Percentiles rank a stretch among this genome's conserved stretches.
Evolutionary conservation across 2,113 vertebrate species (phyloP).

Genomic region (Lycocorax pyrrhopterus): DNA sequence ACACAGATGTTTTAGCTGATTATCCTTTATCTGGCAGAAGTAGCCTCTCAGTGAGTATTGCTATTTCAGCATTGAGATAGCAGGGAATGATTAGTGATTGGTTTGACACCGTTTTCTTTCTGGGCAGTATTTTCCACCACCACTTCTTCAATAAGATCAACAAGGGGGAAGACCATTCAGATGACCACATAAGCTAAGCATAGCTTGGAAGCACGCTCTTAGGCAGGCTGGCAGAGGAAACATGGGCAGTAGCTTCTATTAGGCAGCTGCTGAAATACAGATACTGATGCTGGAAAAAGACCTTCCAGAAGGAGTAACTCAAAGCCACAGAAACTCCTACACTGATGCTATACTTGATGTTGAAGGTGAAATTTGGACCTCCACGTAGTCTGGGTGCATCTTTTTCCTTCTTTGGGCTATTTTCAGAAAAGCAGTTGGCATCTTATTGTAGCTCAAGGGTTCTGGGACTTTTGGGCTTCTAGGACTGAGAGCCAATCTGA

Average conservation of each 20-base stretch:
- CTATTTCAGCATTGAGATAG: background rate
- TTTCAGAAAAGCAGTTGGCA: background rate
- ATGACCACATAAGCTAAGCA: background rate
- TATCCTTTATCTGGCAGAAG: background rate
- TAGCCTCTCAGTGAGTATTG: background rate
- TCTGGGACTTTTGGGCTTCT: background rate
- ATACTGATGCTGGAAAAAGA: background rate
- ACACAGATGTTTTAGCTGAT: background rate
- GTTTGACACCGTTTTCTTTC: background rate
- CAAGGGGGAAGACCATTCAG: background rate
- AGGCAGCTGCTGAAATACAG: background rate
- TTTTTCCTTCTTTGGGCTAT: background rate
- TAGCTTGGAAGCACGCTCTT: background rate
- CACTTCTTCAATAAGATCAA: background rate
- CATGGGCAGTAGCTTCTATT: background rate
- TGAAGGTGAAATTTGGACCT: background rate
- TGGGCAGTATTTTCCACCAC: background rate
- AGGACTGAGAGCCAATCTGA: background rate
- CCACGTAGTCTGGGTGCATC: background rate
- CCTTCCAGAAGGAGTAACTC: background rate
- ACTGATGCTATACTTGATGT: background rate
- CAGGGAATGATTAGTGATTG: background rate
- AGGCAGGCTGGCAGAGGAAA: background rate
- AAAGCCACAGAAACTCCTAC: background rate
- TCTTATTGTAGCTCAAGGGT: background rate